Base-by-base conservation (phyloP, 92 coral and sea anemone genomes). In the Palythoa grandiflora region DNA sequence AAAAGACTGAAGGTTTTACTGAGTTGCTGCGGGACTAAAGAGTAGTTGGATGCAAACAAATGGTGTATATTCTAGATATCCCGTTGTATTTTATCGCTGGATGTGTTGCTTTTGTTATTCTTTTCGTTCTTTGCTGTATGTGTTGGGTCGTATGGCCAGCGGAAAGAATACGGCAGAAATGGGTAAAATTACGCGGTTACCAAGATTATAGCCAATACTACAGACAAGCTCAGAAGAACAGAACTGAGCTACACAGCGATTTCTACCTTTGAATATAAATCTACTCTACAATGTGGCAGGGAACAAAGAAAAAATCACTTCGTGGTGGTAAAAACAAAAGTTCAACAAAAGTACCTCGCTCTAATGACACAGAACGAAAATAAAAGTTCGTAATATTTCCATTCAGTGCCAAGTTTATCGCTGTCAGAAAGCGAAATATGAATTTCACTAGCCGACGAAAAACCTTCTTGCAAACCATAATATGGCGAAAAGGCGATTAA, bases 101-200 rank as follows among this genome's bases (percentile, higher is more conserved):
- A 11, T 68, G 63, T 20, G 61, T 81, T 12, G 86, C 14, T 6
- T 81, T 81, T 28, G 71, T 81, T 9, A 60, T 81, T 51, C 75
- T 81, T 66, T 81, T 81, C 19, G 53, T 81, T 20, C 12, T 65
- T 71, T 81, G 74, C 39, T 81, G 86, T n/a, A 40, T 81, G n/a
- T 81, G 86, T n/a, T 81, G 86, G 86, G 86, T 81, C 14, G 73
- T 81, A 12, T 81, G 86, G 86, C 86, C 86, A 5, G 86, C 86
- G 38, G 86, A 81, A 21, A 65, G 86, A 50, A 47, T 81, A 65
- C 86, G 86, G 40, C 86, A 81, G 66, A 68, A 68, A 48, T 81
- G 86, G 86, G 75, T 81, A 1, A 81, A 10, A 3, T 66, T 81
- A 63, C 86, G 75, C 10, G 86, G 86, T 5, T 81, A 81, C 40